Percentiles rank a stretch among this genome's conserved stretches.
phyloP scores from a whole-genome alignment of 2,888 invertebrate species.

The Hemistola chrysoprasaria region DNA sequence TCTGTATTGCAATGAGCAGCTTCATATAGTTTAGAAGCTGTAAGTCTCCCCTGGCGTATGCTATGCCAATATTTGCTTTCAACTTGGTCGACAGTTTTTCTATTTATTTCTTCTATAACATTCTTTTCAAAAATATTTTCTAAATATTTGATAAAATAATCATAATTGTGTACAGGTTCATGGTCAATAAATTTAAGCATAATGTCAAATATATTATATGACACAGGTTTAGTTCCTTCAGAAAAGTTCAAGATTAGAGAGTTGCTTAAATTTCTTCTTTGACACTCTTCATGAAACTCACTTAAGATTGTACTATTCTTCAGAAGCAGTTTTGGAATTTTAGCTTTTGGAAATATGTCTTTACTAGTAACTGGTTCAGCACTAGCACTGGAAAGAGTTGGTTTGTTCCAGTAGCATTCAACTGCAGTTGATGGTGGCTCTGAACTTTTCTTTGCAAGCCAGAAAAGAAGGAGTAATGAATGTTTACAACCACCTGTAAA shows the following conservation, averaged over 20 bases:
- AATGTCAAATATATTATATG: neutral
- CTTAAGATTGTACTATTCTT: neutral
- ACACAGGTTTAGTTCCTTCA: neutral
- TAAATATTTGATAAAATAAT: neutral
- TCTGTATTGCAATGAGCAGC: slow-evolving; percentile 9
- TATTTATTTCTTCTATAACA: neutral
- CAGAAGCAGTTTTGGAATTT: neutral
- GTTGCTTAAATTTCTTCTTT: no score
- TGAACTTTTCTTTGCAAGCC: slow-evolving; percentile 12
- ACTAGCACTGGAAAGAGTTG: slow-evolving; percentile 4
- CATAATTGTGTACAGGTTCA: neutral
- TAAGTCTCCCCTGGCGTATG: slow-evolving; percentile 3
- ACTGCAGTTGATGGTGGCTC: slow-evolving; percentile 14
- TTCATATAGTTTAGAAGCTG: slow-evolving; percentile 8
- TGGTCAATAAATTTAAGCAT: neutral
- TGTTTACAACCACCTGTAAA: neutral
- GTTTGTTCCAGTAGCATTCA: slow-evolving; percentile 17
- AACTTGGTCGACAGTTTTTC: neutral
- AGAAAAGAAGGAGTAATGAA: slow-evolving; percentile 12
- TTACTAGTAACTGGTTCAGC: neutral
- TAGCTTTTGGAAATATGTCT: slow-evolving; percentile 3
- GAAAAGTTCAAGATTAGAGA: no score
- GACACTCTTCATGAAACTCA: neutral
- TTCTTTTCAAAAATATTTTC: neutral
- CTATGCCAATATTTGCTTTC: slow-evolving; percentile 2